Conservation (phyloP, 2,888 invertebrate genomes). For the Trachelus stipa region DNA sequence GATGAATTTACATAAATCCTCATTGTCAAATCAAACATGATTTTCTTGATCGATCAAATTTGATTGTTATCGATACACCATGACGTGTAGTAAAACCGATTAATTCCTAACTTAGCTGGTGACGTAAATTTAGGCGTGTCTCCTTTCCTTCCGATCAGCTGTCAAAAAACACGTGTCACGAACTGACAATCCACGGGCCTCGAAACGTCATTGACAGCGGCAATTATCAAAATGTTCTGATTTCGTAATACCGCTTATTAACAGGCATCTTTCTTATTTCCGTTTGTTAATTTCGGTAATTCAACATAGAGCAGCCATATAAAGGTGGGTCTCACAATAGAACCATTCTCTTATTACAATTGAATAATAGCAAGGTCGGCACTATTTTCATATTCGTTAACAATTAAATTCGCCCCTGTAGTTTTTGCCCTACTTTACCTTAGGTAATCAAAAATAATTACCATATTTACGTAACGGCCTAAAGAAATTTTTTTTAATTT, state of each 20-base stretch:
- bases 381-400: slow-evolving; percentile 1
- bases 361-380: neutral
- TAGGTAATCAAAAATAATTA: neutral
- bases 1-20: too few species aligned
- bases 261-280: neutral
- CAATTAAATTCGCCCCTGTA: neutral
- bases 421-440: neutral
- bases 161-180: neutral
- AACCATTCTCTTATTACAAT: neutral
- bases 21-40: too few species aligned
- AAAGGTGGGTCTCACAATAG: neutral
- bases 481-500: neutral
- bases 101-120: neutral
- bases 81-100: neutral
- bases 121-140: neutral
- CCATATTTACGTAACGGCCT: neutral
- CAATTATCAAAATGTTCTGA: neutral
- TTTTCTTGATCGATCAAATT: neutral
- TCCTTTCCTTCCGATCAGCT: neutral
- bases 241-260: neutral
- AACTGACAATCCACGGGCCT: neutral
- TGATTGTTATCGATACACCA: neutral
- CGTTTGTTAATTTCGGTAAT: neutral
- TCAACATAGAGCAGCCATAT: neutral
- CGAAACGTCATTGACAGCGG: neutral